A percentile compares a stretch with the other conserved stretches of the same genome.
phyloP scores from a whole-genome alignment of 2,113 vertebrate genomes.

The Cryptotis parvus region DNA sequence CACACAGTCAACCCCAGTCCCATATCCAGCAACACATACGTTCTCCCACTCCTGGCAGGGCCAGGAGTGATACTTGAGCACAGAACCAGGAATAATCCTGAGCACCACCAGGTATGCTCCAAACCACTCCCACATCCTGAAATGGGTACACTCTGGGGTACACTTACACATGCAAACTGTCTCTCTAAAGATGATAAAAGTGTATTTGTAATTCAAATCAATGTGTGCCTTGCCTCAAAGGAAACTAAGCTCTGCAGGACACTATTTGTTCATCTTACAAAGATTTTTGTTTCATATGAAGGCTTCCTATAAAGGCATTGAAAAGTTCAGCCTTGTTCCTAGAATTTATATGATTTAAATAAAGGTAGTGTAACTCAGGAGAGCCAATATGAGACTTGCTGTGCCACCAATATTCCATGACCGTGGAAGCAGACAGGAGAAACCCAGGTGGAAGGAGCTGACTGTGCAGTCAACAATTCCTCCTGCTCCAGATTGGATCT shows the following conservation, averaged over 20 bases:
- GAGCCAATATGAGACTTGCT: not conserved
- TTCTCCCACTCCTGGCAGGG: no score
- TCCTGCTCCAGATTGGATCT: no score
- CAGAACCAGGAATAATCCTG: no score
- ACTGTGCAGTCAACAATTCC: not conserved
- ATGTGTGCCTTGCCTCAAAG: not conserved
- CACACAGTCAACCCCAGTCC: no score
- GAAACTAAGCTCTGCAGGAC: not conserved
- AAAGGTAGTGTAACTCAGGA: not conserved
- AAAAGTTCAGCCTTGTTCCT: not conserved
- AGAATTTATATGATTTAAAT: not conserved
- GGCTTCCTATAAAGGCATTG: not conserved
- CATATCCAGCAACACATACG: no score
- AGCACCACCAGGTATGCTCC: no score
- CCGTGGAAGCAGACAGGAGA: not conserved
- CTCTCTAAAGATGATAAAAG: not conserved
- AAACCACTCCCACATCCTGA: not conserved
- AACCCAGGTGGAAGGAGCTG: not conserved
- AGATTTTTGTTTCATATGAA: no score
- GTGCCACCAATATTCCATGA: not conserved
- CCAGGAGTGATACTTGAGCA: no score
- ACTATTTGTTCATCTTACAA: not conserved
- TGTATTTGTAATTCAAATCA: conserved; percentile 3
- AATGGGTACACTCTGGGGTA: not conserved
- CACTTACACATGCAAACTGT: not conserved